Evolutionary conservation across 1,140 invertebrate species (phyloP), one percentile per base, ranked within the genome.

Genomic region (Bemisia tabaci): DNA sequence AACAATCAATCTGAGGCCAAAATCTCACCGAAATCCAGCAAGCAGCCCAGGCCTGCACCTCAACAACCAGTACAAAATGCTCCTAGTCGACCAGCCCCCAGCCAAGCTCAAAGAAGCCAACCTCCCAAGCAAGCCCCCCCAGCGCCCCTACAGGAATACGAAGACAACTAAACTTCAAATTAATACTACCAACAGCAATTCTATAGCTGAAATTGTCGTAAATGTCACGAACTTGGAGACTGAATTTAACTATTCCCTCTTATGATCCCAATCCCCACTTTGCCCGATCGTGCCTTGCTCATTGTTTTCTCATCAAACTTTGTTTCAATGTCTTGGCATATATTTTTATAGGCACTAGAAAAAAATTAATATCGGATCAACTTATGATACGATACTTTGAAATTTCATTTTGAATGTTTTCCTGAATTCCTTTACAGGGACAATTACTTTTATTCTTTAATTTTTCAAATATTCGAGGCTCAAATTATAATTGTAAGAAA

Each of bases 31-130:
- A 61, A 61, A 61, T 24, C 60, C n/a, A 61, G 60, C 11, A 22
- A 22, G n/a, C 60, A 61, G n/a, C 24, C 60, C 33, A 48, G 33
- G 33, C 33, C 33, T 9, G 33, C 33, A 5, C 33, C 33, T 48
- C 5, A 5, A 48, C 33, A 48, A 17, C n/a, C n/a, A n/a, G 33
- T 48, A 48, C 33, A 48, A 17, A 48, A 48, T 17, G 33, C 33
- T 11, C 60, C n/a, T 11, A 61, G 24, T 22, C 5, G 60, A 61
- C 9, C 60, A 61, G n/a, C 60, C 11, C 60, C n/a, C n/a, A n/a
- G n/a, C n/a, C 60, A 22, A 61, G 60, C 60, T 61, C 60, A 61
- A 61, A 24, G n/a, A 48, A 9, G n/a, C n/a, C n/a, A n/a, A n/a
- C n/a, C n/a, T n/a, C n/a, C n/a, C n/a, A n/a, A n/a, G 5, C n/a